Conservation (phyloP, 2,113 vertebrate genomes). For the Corythornis cristatus region DNA sequence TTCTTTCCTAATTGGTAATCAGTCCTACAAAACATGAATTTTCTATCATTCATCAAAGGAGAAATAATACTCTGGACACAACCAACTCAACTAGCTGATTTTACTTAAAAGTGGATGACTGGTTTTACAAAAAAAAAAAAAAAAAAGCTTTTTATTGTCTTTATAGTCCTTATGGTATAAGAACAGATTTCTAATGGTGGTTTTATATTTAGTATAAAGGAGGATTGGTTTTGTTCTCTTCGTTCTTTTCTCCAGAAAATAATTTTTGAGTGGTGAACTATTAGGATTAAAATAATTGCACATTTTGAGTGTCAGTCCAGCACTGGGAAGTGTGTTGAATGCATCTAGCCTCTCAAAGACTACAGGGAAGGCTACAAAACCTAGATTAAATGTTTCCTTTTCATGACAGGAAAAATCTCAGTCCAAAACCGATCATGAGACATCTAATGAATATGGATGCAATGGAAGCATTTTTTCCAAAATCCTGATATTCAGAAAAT, state of each 20-base stretch:
- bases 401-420: background rate
- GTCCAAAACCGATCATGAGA: background rate
- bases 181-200: background rate
- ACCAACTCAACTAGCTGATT: background rate
- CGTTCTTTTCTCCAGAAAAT: background rate
- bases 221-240: background rate
- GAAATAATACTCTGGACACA: background rate
- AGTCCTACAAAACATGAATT: background rate
- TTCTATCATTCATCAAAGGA: background rate
- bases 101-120: background rate
- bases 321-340: background rate
- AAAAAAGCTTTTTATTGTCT: background rate
- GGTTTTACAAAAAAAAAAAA: background rate
- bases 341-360: background rate
- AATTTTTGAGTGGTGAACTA: background rate
- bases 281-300: background rate
- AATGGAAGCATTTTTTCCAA: background rate
- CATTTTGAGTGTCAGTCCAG: background rate
- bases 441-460: background rate
- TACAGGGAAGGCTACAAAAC: background rate
- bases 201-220: background rate
- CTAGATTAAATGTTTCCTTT: background rate
- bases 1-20: background rate
- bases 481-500: background rate
- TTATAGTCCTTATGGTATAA: background rate